These are phyloP conservation scores for Synergus umbraculus DNA, from an alignment of 2,888 invertebrate genomes.

Conservation along the genomic window DNA sequence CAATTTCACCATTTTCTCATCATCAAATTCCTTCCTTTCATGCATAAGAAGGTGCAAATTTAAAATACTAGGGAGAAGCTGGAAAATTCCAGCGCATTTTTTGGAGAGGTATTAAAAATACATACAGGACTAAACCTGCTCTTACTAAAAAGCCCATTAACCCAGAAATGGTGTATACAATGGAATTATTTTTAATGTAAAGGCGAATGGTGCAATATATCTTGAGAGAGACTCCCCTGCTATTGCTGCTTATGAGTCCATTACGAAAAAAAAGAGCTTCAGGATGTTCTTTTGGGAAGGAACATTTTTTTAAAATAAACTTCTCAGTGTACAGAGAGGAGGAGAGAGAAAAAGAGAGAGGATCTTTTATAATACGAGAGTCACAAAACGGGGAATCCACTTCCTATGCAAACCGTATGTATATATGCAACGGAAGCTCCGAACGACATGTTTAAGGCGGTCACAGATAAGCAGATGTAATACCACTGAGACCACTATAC, in stretches of 20 bases:
- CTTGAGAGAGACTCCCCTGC: too few relatives aligned
- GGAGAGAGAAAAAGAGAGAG: not conserved
- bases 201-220: not conserved
- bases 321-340: not conserved
- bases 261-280: not conserved
- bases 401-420: slow-evolving; percentile 65
- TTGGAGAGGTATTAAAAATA: not conserved
- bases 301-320: slow-evolving; percentile 11
- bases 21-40: not conserved
- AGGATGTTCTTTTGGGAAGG: not conserved
- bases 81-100: not conserved
- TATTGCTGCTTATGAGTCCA: slow-evolving; percentile 8
- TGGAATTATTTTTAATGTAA: slow-evolving; percentile 3
- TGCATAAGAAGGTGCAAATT: not conserved
- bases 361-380: slow-evolving; percentile 1
- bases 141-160: slow-evolving; percentile 3
- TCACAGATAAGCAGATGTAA: slow-evolving; percentile 53
- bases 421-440: slow-evolving; percentile 48
- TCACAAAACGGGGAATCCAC: slow-evolving; percentile 47
- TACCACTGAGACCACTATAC: slow-evolving; percentile 39
- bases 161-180: not conserved
- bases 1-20: not conserved
- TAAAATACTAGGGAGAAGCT: not conserved
- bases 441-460: slow-evolving; percentile 63
- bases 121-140: not conserved